phyloP scores from a whole-genome alignment of 2,113 vertebrate species.

The Benthochromis sp. region DNA sequence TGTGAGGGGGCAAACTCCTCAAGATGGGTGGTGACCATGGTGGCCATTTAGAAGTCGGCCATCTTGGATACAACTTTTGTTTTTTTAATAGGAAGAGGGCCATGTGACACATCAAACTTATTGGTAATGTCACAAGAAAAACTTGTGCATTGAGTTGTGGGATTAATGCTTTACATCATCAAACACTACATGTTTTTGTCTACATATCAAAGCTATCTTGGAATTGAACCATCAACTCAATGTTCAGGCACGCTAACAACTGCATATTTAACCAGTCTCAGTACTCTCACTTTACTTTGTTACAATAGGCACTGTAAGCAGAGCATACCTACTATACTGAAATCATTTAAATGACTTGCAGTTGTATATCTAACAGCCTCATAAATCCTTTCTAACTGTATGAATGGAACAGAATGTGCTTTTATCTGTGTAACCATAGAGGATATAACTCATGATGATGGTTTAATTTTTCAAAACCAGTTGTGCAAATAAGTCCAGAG shows the following conservation, averaged over 20 bases:
- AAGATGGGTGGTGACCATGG: background rate
- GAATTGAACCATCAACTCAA: background rate
- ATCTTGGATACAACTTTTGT: background rate
- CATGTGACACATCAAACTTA: too few species aligned
- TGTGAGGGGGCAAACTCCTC: background rate
- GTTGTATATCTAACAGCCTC: background rate
- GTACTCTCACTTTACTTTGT: background rate
- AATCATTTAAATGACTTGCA: background rate
- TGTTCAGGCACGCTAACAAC: background rate
- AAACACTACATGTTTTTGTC: background rate
- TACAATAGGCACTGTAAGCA: background rate
- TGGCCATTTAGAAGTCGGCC: background rate
- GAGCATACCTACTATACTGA: background rate
- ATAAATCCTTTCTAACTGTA: background rate
- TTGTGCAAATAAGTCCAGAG: background rate
- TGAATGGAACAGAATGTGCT: background rate
- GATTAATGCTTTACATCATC: background rate
- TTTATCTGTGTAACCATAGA: background rate
- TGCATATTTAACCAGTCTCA: background rate
- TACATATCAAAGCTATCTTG: background rate
- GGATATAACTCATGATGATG: background rate
- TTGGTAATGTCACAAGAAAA: too few species aligned
- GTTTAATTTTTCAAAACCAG: background rate
- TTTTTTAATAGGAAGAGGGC: background rate
- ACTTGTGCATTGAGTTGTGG: background rate